Conservation (phyloP, 2,113 vertebrate species). For the Salminus brasiliensis region DNA sequence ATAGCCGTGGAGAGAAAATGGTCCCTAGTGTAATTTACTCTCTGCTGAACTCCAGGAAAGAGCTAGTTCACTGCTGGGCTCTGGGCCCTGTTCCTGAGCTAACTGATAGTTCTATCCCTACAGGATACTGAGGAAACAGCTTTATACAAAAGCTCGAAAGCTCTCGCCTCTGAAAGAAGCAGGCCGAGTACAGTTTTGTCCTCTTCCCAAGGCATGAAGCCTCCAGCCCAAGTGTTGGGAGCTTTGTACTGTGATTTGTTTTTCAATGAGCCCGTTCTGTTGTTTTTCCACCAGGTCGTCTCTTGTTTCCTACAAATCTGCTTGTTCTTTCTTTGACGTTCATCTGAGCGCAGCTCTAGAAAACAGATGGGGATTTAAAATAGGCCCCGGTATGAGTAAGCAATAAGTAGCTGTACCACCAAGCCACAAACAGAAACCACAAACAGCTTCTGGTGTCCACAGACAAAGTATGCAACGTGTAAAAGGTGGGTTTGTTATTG, state of each 20-base stretch:
- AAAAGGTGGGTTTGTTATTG: background rate
- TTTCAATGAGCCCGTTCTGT: background rate
- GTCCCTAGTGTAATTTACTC: background rate
- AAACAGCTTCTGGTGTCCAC: background rate
- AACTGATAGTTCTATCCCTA: background rate
- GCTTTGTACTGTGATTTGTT: conserved; percentile 1
- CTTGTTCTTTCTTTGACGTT: background rate
- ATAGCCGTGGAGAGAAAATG: background rate
- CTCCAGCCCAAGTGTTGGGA: background rate
- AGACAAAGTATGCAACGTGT: background rate
- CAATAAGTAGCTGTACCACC: conserved; percentile 15
- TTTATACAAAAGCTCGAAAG: conserved; percentile 10
- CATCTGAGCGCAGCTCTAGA: background rate
- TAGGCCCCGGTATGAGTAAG: conserved; percentile 8
- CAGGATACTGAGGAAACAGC: conserved; percentile 12
- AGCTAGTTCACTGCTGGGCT: background rate
- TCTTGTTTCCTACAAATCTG: background rate
- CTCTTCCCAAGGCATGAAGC: background rate
- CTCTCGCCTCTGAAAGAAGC: conserved; percentile 7
- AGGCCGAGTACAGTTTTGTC: conserved; percentile 6
- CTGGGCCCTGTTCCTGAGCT: background rate
- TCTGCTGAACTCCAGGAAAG: background rate
- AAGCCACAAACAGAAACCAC: background rate
- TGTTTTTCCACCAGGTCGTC: background rate
- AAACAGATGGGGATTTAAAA: conserved; percentile 18